These are phyloP conservation scores for Pseudochromis fuscus DNA, from an alignment of 2,797 vertebrate genomes.

Conservation along the genomic window DNA sequence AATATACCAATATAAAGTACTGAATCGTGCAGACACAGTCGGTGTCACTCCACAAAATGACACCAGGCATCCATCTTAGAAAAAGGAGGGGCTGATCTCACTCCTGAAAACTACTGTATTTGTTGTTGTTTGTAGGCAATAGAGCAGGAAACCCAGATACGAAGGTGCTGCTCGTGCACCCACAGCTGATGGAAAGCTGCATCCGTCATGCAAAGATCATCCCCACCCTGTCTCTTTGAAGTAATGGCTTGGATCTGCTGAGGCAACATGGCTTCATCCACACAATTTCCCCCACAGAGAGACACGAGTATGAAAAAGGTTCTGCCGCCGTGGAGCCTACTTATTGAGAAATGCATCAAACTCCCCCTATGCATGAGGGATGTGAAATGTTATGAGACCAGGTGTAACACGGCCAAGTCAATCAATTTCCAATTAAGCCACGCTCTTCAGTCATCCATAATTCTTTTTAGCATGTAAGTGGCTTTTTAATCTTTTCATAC, in stretches of 20 bases:
- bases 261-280: slow-evolving; percentile 69
- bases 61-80: slow-evolving; percentile 40
- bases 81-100: slow-evolving; percentile 4
- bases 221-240: slow-evolving; percentile 79
- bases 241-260: slow-evolving; percentile 74
- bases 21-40: not conserved
- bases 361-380: slow-evolving; percentile 54
- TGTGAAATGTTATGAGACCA: slow-evolving; percentile 69
- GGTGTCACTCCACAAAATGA: slow-evolving; percentile 19
- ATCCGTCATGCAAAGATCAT: slow-evolving; percentile 84
- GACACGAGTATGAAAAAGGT: slow-evolving; percentile 33
- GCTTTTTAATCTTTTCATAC: slow-evolving; percentile 74
- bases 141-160: slow-evolving; percentile 53
- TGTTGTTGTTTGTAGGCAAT: slow-evolving; percentile 30
- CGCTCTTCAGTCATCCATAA: slow-evolving; percentile 64
- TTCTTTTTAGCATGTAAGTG: slow-evolving; percentile 69
- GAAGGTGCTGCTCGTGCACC: slow-evolving; percentile 52
- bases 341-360: slow-evolving; percentile 64
- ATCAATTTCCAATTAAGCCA: slow-evolving; percentile 79
- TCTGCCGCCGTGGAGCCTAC: slow-evolving; percentile 36
- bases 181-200: slow-evolving; percentile 73
- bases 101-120: slow-evolving; percentile 23
- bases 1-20: too few relatives aligned
- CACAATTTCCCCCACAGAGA: slow-evolving; percentile 57
- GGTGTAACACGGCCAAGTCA: slow-evolving; percentile 76